A percentile compares a stretch with the other conserved stretches of the same genome.
These are phyloP conservation scores for Psilanteris sp. DNA, from an alignment of 1,140 invertebrate species.

Conservation along the genomic window DNA sequence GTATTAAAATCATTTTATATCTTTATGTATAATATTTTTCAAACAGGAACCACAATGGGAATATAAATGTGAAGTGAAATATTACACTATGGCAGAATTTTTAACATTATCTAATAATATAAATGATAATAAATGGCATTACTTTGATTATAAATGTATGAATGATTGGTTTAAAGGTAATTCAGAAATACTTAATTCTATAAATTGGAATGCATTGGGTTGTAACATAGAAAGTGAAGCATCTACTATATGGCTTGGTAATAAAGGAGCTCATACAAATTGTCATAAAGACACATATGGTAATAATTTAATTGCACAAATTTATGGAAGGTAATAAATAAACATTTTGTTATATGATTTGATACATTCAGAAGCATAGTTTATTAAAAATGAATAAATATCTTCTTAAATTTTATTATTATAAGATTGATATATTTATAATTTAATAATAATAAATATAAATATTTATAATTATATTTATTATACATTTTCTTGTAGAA, in stretches of 20 bases:
- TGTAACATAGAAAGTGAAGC: conserved; percentile 85
- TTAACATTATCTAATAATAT: conserved; percentile 75
- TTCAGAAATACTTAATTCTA: conserved; percentile 82
- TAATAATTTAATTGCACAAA: conserved; percentile 93
- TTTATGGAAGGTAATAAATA: conserved; percentile 92
- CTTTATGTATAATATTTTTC: no score
- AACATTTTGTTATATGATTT: no score
- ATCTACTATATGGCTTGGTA: conserved; percentile 95
- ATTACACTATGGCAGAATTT: conserved; percentile 84
- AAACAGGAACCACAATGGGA: conserved; percentile 89
- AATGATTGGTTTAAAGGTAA: conserved; percentile 84
- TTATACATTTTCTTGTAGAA: no score
- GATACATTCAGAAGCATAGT: no score
- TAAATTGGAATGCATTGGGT: conserved; percentile 89
- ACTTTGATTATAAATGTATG: conserved; percentile 93
- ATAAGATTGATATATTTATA: no score
- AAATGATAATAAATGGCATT: conserved; percentile 83
- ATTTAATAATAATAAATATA: no score
- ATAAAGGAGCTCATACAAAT: conserved; percentile 92
- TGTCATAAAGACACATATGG: conserved; percentile 97
- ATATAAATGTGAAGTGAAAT: conserved; percentile 81
- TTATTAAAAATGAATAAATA: no score
- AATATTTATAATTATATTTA: no score
- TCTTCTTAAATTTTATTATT: no score
- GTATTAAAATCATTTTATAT: not conserved